phyloP scores from a whole-genome alignment of 2,888 invertebrate species.

The Ochropacha duplaris region DNA sequence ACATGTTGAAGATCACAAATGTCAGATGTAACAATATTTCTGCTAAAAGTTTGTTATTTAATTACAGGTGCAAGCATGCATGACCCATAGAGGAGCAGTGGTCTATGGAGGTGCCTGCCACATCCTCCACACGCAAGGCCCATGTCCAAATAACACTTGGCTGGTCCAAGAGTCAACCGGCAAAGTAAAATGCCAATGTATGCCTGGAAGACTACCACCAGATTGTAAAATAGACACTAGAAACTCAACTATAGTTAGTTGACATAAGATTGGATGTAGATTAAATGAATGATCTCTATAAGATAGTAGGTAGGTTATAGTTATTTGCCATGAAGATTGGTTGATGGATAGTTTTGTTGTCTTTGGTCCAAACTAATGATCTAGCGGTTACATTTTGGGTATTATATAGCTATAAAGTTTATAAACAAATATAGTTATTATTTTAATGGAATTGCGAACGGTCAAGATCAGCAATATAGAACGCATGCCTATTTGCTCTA shows the following conservation, averaged over 20 bases:
- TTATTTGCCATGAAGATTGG: not conserved
- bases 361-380: too few relatives aligned
- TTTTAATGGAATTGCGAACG: too few relatives aligned
- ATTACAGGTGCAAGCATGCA: slow-evolving; percentile 78
- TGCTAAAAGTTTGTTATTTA: not conserved
- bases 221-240: slow-evolving; percentile 38
- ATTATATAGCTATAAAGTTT: too few relatives aligned
- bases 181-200: slow-evolving; percentile 86
- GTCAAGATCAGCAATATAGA: too few relatives aligned
- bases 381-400: too few relatives aligned
- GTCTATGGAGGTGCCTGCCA: slow-evolving; percentile 88
- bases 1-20: too few relatives aligned
- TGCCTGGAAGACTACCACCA: slow-evolving; percentile 71
- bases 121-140: slow-evolving; percentile 89
- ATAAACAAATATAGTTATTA: too few relatives aligned
- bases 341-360: too few relatives aligned
- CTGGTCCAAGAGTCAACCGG: slow-evolving; percentile 54
- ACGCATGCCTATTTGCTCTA: too few relatives aligned
- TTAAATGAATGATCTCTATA: not conserved
- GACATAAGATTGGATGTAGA: not conserved
- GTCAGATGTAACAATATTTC: too few relatives aligned
- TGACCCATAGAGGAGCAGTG: slow-evolving; percentile 84
- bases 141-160: slow-evolving; percentile 87
- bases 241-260: slow-evolving; percentile 8
- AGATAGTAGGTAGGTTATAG: not conserved